Percentiles rank a stretch among this genome's conserved stretches.
phyloP scores from a whole-genome alignment of 2,888 invertebrate species.

The Baronia brevicornis region DNA sequence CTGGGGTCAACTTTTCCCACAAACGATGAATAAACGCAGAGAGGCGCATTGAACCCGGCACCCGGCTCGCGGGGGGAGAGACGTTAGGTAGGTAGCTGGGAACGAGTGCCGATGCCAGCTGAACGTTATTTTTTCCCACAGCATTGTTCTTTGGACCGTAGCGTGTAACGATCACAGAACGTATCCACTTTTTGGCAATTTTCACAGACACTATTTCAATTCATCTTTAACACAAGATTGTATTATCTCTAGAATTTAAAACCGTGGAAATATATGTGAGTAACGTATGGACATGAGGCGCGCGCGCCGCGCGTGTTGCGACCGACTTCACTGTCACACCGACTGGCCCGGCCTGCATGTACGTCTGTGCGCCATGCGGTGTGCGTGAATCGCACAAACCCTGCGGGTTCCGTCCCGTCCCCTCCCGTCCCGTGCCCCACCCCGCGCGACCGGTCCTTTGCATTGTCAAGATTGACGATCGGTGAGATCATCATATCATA shows the following conservation, averaged over 20 bases:
- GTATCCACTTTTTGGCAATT: constrained; percentile 25
- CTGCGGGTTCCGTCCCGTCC: constrained; percentile 53
- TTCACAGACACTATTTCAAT: constrained; percentile 35
- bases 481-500: constrained; percentile 67
- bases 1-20: constrained; percentile 75
- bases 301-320: constrained; percentile 67
- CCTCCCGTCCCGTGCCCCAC: constrained; percentile 51
- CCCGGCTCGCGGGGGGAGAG: constrained; percentile 67
- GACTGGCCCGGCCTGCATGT: constrained; percentile 35
- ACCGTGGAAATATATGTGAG: constrained; percentile 43
- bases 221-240: constrained; percentile 34
- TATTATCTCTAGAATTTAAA: constrained; percentile 50
- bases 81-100: constrained; percentile 70
- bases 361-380: constrained; percentile 43
- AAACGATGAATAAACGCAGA: constrained; percentile 74
- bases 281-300: constrained; percentile 39
- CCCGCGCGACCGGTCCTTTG: constrained; percentile 65
- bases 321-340: constrained; percentile 56
- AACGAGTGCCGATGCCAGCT: constrained; percentile 74
- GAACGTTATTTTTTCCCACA: constrained; percentile 78
- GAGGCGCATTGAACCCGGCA: constrained; percentile 75
- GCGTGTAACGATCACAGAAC: constrained; percentile 38
- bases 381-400: constrained; percentile 62
- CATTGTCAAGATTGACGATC: constrained; percentile 71
- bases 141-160: constrained; percentile 74